These are phyloP conservation scores for Sebastes kiyomatsui DNA, from an alignment of 2,797 vertebrate genomes.

Conservation along the genomic window DNA sequence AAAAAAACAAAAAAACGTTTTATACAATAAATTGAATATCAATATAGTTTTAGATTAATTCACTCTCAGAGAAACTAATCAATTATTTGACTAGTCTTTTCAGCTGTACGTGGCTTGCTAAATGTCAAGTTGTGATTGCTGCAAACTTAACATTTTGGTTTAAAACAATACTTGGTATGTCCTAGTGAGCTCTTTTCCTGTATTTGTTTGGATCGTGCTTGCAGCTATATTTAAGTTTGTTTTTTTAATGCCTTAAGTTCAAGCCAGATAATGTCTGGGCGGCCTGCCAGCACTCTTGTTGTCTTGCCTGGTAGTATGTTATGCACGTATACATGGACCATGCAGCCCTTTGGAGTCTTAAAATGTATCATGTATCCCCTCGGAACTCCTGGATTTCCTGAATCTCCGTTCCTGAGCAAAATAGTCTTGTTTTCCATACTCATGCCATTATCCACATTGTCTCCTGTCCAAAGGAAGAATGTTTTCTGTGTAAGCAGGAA, in stretches of 20 bases:
- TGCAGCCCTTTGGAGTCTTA: conserved; percentile 1
- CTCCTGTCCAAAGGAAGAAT: conserved; percentile 19
- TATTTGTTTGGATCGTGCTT: neutral
- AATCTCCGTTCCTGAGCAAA: conserved; percentile 46
- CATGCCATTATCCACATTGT: neutral
- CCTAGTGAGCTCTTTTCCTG: neutral
- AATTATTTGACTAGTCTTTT: no score
- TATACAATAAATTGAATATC: no score
- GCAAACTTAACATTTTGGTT: no score
- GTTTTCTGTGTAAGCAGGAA: conserved; percentile 54
- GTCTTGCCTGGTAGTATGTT: neutral
- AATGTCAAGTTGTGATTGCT: neutral
- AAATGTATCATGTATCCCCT: conserved; percentile 20
- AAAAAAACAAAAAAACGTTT: no score
- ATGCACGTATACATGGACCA: neutral
- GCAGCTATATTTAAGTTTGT: conserved; percentile 1
- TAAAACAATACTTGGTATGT: neutral
- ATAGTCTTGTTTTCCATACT: conserved; percentile 17
- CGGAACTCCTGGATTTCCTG: conserved; percentile 39
- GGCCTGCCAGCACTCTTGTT: conserved; percentile 28
- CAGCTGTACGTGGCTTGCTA: neutral
- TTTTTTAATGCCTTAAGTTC: neutral
- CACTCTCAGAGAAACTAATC: no score
- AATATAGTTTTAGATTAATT: no score
- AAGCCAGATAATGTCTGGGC: conserved; percentile 29